These are phyloP conservation scores for Trochalopteron elliotii DNA, from an alignment of 2,113 vertebrate genomes.

Conservation along the genomic window DNA sequence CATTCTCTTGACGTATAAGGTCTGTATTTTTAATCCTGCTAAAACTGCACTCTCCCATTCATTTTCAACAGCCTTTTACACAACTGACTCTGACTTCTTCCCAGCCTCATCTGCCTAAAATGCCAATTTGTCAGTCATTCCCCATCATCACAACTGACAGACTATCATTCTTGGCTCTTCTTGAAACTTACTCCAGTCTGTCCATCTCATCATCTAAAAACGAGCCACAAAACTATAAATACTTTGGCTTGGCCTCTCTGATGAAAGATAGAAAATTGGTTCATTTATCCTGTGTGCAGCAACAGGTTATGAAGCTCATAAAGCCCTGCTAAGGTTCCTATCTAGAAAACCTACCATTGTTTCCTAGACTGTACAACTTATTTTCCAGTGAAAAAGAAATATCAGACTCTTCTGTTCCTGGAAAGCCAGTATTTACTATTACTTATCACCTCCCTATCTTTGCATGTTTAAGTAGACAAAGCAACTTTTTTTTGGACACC, in stretches of 20 bases:
- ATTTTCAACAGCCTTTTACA: not conserved
- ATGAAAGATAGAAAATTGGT: not conserved
- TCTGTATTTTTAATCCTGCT: not conserved
- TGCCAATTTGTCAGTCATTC: not conserved
- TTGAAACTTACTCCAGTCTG: not conserved
- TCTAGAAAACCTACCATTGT: not conserved
- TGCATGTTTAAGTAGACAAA: not conserved
- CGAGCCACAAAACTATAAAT: not conserved
- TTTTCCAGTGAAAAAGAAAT: not conserved
- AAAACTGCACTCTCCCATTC: not conserved
- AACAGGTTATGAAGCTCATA: not conserved
- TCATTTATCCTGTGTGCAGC: not conserved
- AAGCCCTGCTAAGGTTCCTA: not conserved
- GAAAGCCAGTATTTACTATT: not conserved
- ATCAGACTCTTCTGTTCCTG: not conserved
- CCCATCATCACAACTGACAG: not conserved
- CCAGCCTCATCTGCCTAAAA: not conserved
- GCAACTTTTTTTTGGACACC: not conserved
- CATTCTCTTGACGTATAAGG: not conserved
- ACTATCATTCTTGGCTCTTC: not conserved
- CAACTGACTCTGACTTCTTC: not conserved
- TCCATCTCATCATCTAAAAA: not conserved
- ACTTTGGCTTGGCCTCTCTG: not conserved
- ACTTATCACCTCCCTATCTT: not conserved
- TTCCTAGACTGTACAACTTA: not conserved